These are phyloP conservation scores for Ptycholaimellus sp. DNA, from an alignment of 2,888 invertebrate genomes.

Conservation along the genomic window DNA sequence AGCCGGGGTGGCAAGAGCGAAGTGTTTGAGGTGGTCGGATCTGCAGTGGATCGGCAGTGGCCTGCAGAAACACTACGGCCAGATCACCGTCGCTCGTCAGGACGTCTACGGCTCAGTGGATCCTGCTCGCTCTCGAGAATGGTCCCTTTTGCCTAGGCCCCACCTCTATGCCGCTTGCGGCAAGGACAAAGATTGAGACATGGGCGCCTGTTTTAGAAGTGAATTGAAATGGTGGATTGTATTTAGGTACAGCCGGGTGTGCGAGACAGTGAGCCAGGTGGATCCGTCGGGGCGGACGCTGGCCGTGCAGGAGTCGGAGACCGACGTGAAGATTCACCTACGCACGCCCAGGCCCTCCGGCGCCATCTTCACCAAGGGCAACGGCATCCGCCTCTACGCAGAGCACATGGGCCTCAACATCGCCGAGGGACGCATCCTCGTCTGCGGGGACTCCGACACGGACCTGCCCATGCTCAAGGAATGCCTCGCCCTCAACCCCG, in stretches of 20 bases:
- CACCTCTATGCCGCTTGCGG: no score
- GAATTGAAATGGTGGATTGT: no score
- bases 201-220: neutral
- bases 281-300: slow-evolving; percentile 15
- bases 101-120: slow-evolving; percentile 5
- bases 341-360: no score
- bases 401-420: slow-evolving; percentile 18
- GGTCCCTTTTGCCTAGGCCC: no score
- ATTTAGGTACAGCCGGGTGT: no score
- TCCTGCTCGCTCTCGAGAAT: neutral
- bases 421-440: slow-evolving; percentile 19
- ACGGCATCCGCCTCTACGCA: slow-evolving; percentile 19
- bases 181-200: neutral
- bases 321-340: slow-evolving; percentile 20
- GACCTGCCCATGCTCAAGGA: slow-evolving; percentile 23
- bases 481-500: slow-evolving; percentile 16
- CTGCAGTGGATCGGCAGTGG: slow-evolving; percentile 23
- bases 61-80: slow-evolving; percentile 23
- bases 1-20: no score
- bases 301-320: slow-evolving; percentile 16
- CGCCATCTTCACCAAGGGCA: slow-evolving; percentile 21
- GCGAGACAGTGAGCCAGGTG: slow-evolving; percentile 15
- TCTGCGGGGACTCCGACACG: slow-evolving; percentile 22
- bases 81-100: slow-evolving; percentile 19
- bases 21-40: slow-evolving; percentile 11